These are phyloP conservation scores for Nanger granti DNA, from an alignment of 2,113 vertebrate genomes.

Conservation along the genomic window DNA sequence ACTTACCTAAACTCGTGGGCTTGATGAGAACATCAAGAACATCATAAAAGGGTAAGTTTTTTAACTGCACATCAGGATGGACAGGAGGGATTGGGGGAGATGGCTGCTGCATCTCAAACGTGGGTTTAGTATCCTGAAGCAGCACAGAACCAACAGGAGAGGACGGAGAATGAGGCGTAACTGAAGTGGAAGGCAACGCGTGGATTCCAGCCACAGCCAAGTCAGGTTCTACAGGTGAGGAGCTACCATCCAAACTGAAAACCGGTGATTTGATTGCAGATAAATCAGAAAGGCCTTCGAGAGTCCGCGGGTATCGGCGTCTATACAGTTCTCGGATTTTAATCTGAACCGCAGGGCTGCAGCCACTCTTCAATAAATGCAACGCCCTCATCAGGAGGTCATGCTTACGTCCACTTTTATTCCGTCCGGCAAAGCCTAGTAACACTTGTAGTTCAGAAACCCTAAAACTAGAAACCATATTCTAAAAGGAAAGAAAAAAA, in stretches of 20 bases:
- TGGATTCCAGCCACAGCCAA: constrained; percentile 77
- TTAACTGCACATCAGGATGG: constrained; percentile 96
- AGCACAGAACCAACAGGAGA: constrained; percentile 78
- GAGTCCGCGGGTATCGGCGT: constrained; percentile 82
- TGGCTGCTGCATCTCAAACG: constrained; percentile 93
- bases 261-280: constrained; percentile 72
- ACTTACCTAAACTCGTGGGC: constrained; percentile 94
- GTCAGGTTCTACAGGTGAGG: constrained; percentile 76
- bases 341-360: constrained; percentile 86
- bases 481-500: constrained; percentile 75
- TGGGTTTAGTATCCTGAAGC: constrained; percentile 80
- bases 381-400: constrained; percentile 89
- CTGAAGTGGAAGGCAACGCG: constrained; percentile 77
- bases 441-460: constrained; percentile 91
- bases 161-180: constrained; percentile 76
- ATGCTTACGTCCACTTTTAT: constrained; percentile 90
- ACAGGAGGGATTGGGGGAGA: constrained; percentile 90
- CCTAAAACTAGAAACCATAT: constrained; percentile 91
- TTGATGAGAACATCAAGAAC: constrained; percentile 96
- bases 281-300: constrained; percentile 81
- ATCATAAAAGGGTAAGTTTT: constrained; percentile 93
- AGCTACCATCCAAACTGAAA: constrained; percentile 77
- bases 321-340: constrained; percentile 88
- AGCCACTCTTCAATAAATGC: constrained; percentile 87
- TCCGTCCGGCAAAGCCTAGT: constrained; percentile 88